Evolutionary conservation across 2,888 invertebrate genomes (phyloP).

Genomic region (Amphipoea oculea): DNA sequence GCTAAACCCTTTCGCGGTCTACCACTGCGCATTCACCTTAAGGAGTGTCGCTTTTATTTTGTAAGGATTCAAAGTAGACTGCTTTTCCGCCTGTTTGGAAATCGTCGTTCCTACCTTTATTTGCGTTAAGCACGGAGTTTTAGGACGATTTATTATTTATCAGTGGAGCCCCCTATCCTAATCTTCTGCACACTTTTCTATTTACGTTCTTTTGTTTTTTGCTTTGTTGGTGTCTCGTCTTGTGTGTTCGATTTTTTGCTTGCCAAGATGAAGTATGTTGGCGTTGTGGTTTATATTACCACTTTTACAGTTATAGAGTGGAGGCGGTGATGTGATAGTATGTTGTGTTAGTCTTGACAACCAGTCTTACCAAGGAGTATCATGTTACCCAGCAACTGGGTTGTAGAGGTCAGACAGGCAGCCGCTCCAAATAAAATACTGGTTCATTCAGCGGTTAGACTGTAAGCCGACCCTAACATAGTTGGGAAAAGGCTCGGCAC

Average conservation of each 20-base stretch:
- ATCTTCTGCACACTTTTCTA: neutral
- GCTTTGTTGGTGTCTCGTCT: neutral
- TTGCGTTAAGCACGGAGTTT: conserved; percentile 1
- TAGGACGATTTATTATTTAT: conserved; percentile 32
- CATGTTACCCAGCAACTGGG: neutral
- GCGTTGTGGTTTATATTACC: neutral
- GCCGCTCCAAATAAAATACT: neutral
- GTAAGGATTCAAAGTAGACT: conserved; percentile 6
- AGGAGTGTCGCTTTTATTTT: no score
- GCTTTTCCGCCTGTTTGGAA: conserved; percentile 1
- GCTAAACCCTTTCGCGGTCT: no score
- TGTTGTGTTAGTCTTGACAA: neutral
- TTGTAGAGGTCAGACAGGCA: neutral
- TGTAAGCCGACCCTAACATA: neutral
- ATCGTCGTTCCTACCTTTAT: neutral
- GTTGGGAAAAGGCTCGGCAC: neutral
- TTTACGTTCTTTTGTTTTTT: neutral
- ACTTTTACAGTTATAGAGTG: neutral
- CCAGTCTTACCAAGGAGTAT: neutral
- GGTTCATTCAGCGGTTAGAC: neutral
- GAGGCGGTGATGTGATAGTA: neutral
- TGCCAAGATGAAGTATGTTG: neutral
- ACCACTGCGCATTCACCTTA: no score
- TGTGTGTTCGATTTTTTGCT: conserved; percentile 2
- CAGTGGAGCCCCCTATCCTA: neutral